phyloP scores from a whole-genome alignment of 2,888 invertebrate genomes.

The Xestia sexstrigata region DNA sequence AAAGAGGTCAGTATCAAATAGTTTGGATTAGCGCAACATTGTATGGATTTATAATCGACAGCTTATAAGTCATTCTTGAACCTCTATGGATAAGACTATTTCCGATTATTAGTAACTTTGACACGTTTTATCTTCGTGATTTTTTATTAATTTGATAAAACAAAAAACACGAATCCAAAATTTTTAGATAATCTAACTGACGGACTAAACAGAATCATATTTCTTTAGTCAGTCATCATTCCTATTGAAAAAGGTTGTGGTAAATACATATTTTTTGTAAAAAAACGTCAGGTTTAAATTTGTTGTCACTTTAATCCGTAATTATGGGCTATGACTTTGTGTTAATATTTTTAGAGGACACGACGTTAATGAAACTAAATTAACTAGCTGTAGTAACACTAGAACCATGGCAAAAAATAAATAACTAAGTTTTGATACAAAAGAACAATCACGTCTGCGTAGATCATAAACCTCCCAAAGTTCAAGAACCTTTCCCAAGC shows the following conservation, averaged over 20 bases:
- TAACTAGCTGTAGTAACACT: background rate
- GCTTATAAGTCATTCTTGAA: too few species aligned
- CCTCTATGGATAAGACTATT: too few species aligned
- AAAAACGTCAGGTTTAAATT: background rate
- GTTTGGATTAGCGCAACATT: too few species aligned
- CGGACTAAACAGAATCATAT: too few species aligned
- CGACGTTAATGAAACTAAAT: background rate
- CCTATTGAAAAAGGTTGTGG: background rate
- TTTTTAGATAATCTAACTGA: too few species aligned
- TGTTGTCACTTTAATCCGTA: background rate
- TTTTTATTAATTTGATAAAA: too few species aligned
- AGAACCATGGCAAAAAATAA: background rate
- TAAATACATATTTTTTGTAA: background rate
- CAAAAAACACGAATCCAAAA: too few species aligned
- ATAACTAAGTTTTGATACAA: background rate
- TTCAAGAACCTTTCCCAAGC: background rate
- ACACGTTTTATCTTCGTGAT: too few species aligned
- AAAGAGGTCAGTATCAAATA: too few species aligned
- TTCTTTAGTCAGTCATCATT: too few species aligned
- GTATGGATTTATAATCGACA: too few species aligned
- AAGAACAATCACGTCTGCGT: background rate
- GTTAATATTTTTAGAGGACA: background rate
- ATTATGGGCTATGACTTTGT: background rate
- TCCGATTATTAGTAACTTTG: too few species aligned
- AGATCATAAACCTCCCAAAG: background rate